Base-by-base conservation (phyloP, 2,888 invertebrate species). In the Sinodicranocentrus sp. region DNA sequence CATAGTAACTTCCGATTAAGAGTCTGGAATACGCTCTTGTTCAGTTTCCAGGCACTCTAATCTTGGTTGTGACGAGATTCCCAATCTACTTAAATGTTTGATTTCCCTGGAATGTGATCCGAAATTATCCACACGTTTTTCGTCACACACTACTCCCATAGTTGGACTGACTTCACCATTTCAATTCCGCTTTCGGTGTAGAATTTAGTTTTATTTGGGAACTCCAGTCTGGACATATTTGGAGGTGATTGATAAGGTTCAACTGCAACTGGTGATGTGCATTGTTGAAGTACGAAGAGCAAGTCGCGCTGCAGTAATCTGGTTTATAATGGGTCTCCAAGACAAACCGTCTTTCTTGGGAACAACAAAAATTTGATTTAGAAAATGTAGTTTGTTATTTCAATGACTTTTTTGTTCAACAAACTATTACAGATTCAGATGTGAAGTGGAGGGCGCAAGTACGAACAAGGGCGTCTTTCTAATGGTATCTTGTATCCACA, bases 291-390 rank as follows among this genome's bases (percentile, higher is more conserved):
- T 59, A 3, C 59, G 59, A 19, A 59, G n/a, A 10, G 59, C 59
- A 6, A 25, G 8, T n/a, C n/a, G 13, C 8, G 59, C 59, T 19
- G 59, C 59, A 15, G 59, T 59, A 8, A 59, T 59, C 23, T 10
- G 21, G 25, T 59, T 59, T 17, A 59, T 19, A 59, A 59, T 59
- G 10, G 59, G 59, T 21, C 59, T 15, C 59, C 59, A 59, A 23
- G 23, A 23, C 6, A 13, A 8, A 10, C 10, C n/a, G n/a, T 23
- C 59, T 8, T 23, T 19, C 21, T 59, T 59, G 25, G 59, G 59
- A 59, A 59, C 59, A 23, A 59, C 19, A 23, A 59, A 59, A 23
- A 59, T 59, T 25, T 59, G 59, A n/a, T n/a, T 59, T 23, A 59
- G 23, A 23, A 59, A 59, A 21, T 17, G 21, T 10, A 23, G 21